Base-by-base conservation (phyloP, 2,113 vertebrate species). In the Hippocampus comes region DNA sequence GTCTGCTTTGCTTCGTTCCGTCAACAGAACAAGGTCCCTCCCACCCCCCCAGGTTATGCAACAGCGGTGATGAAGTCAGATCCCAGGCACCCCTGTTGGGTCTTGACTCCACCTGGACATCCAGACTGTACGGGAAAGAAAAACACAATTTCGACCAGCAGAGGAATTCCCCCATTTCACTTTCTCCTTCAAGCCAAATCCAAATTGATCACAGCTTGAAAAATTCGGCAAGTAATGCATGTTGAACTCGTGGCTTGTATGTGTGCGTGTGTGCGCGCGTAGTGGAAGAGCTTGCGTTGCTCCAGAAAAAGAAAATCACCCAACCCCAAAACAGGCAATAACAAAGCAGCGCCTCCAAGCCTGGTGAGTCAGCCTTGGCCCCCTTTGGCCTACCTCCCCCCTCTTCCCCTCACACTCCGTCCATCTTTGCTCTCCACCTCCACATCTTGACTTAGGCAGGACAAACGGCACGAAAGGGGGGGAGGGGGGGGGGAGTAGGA, bases 171-270 rank as follows among this genome's bases (percentile, higher is more conserved):
- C 82, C 67, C 71, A 64, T 76, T 78, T 74, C 18, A 21, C 73
- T 77, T 80, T 79, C 77, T 85, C 74, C 84, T 70, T 78, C 70
- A 61, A 73, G 81, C 87, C 85, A 89, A 87, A 87, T 89, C 80
- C 76, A 87, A 89, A 89, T 89, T 83, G 86, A 87, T 86, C 79
- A 80, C 87, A 89, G 86, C 82, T 85, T 86, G 82, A 88, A 87
- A 82, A 78, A 86, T 89, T 89, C 82, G 83, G 69, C 21, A 41
- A 82, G 53, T 72, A 9, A 74, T 65, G 61, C 20, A 23, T 46
- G 63, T 65, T 23, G 38, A 42, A 65, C 21, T 53, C 65, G 61
- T 61, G 69, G 51, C 67, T 73, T 69, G 68, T 49, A 66, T 70
- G 65, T 59, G 68, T 72, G 27, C 2, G 27, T 27, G 68, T 72